Conservation (phyloP, 2,797 vertebrate species). For the Leptodactylus fallax region DNA sequence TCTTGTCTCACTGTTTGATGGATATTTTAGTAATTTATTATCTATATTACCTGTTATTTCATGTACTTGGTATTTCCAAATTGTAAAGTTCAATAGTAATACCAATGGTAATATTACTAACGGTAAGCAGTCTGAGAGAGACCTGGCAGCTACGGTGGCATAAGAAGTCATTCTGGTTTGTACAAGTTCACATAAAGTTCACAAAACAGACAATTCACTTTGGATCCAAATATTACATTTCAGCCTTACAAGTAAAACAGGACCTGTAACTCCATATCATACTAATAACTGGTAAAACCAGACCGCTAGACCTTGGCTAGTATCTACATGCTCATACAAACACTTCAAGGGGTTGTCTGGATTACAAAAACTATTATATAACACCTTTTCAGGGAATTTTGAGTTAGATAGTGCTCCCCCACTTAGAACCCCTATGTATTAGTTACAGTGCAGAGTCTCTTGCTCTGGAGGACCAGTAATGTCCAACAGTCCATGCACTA, state of each 20-base stretch:
- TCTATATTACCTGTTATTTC: background rate
- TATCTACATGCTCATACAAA: background rate
- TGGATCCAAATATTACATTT: constrained; percentile 23
- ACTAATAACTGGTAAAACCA: constrained; percentile 38
- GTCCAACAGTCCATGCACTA: background rate
- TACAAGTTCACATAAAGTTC: constrained; percentile 10
- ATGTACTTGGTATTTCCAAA: background rate
- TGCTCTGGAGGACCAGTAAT: background rate
- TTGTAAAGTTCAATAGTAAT: background rate
- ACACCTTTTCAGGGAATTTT: background rate
- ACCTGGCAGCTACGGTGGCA: constrained; percentile 11
- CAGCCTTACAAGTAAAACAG: constrained; percentile 31
- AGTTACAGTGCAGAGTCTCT: background rate
- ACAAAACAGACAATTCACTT: constrained; percentile 5
- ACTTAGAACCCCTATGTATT: background rate
- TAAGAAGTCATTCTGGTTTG: background rate
- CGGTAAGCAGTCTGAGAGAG: background rate
- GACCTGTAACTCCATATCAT: constrained; percentile 22
- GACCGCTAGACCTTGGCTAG: constrained; percentile 2
- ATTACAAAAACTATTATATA: background rate
- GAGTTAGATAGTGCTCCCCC: background rate
- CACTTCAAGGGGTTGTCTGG: background rate
- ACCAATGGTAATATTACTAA: background rate
- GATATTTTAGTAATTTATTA: background rate
- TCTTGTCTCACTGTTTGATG: too few relatives aligned